phyloP scores from a whole-genome alignment of 2,888 invertebrate genomes.

The Andrena trimmerana region DNA sequence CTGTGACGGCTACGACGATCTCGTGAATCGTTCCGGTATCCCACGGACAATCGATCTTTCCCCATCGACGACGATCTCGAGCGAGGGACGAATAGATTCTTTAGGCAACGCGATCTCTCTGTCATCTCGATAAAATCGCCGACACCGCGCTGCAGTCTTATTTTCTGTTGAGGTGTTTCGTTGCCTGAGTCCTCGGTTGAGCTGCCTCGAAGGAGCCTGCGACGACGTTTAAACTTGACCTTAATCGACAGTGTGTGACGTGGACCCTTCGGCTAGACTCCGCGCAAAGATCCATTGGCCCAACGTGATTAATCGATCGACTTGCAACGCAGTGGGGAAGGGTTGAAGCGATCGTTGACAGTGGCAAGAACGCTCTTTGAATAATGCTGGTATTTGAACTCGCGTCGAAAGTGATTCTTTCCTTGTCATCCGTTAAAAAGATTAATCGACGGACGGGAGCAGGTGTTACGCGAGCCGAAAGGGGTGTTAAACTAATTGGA shows the following conservation, averaged over 20 bases:
- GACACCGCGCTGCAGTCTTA: not conserved
- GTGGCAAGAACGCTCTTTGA: conserved; percentile 1
- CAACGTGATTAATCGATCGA: conserved; percentile 31
- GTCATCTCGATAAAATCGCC: no score
- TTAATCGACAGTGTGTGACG: not conserved
- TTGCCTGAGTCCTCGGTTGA: not conserved
- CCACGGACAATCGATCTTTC: conserved; percentile 6
- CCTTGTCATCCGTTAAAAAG: conserved; percentile 23
- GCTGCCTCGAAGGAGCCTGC: not conserved
- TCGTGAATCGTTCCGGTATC: not conserved
- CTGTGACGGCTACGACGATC: not conserved
- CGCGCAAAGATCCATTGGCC: no score
- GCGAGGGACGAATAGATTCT: not conserved
- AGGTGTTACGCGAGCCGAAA: conserved; percentile 17
- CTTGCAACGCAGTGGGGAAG: not conserved
- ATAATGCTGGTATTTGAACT: conserved; percentile 15
- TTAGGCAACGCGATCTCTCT: not conserved
- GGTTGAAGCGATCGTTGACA: not conserved
- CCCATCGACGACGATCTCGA: conserved; percentile 21
- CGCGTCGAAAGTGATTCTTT: conserved; percentile 29
- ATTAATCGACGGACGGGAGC: conserved; percentile 28
- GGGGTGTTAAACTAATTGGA: conserved; percentile 44
- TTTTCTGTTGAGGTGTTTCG: not conserved
- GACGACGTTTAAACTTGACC: not conserved
- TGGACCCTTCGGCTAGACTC: not conserved